Evolutionary conservation across 2,113 vertebrate genomes (phyloP).

Genomic region (Solea senegalensis): DNA sequence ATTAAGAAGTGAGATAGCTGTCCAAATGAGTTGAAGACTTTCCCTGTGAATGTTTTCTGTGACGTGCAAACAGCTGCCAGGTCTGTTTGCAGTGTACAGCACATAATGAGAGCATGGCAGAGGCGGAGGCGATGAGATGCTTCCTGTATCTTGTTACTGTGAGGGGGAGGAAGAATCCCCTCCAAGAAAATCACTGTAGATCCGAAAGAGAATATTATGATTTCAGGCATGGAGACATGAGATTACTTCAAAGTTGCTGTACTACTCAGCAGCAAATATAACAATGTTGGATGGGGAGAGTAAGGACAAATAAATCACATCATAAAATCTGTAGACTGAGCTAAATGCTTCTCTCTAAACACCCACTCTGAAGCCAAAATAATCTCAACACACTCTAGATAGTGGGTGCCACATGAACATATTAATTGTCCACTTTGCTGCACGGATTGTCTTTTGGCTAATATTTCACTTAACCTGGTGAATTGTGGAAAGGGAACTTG

Average conservation of each 20-base stretch:
- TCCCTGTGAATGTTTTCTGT: background rate
- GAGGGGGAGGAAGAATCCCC: slow-evolving; percentile 1
- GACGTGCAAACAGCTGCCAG: background rate
- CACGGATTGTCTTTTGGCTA: background rate
- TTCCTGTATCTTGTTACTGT: background rate
- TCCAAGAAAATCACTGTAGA: background rate
- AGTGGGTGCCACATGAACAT: too few species aligned
- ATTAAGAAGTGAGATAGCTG: background rate
- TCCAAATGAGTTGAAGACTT: background rate
- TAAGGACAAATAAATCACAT: background rate
- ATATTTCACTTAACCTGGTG: background rate
- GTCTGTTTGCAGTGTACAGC: background rate
- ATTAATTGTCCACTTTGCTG: too few species aligned
- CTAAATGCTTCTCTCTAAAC: background rate
- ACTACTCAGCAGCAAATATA: background rate
- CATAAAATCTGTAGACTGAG: background rate
- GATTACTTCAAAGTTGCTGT: background rate
- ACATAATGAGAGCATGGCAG: background rate
- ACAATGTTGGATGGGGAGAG: background rate
- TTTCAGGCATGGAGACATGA: background rate
- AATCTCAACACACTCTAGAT: too few species aligned
- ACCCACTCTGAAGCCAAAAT: too few species aligned
- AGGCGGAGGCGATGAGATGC: background rate
- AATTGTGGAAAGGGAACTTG: too few species aligned
- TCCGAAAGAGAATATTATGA: background rate